Evolutionary conservation across 2,888 invertebrate species (phyloP), one percentile per base, ranked within the genome.

Genomic region (Nymphalis polychloros): DNA sequence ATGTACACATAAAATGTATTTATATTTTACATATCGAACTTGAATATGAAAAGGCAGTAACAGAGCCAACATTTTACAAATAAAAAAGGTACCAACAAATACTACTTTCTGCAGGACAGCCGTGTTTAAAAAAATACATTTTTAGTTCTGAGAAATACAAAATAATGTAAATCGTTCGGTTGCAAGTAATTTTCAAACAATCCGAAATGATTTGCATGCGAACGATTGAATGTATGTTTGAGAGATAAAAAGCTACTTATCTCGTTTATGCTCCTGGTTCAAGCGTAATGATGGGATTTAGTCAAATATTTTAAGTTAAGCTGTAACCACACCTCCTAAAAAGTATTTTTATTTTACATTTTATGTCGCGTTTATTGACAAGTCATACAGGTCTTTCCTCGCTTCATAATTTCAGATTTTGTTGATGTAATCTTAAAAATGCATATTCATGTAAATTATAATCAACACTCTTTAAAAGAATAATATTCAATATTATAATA

Each of bases 161-260:
- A 41, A 57, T 17, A 7, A 41, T 10, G 20, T 57, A 59, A 59
- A 59, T 59, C 46, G 46, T 23, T 20, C 27, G 17, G 27, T 60
- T 48, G n/a, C 10, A 31, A 60, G 60, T 27, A 60, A 48, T 60
- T 27, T 48, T 48, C 60, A 48, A 60, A 60, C 48, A 48, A 60
- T 60, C 46, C 48, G 48, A 60, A 19, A 17, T 48, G 47, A 60
- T 60, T 60, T 48, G 60, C 60, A 60, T 48, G 48, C 60, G 48
- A 60, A 41, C 27, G 48, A n/a, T n/a, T 41, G 59, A n/a, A 10
- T 48, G 19, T 48, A 8, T 41, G 48, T 48, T 20, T 60, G 27
- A 31, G 48, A 27, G 60, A 60, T 48, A 60, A 60, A 48, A 60
- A 47, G 60, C 27, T 19, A 19, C 57, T 59, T 60, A 60, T 48